Evolutionary conservation across 2,888 invertebrate genomes (phyloP), one percentile per base, ranked within the genome.

Genomic region (Therioaphis trifolii): DNA sequence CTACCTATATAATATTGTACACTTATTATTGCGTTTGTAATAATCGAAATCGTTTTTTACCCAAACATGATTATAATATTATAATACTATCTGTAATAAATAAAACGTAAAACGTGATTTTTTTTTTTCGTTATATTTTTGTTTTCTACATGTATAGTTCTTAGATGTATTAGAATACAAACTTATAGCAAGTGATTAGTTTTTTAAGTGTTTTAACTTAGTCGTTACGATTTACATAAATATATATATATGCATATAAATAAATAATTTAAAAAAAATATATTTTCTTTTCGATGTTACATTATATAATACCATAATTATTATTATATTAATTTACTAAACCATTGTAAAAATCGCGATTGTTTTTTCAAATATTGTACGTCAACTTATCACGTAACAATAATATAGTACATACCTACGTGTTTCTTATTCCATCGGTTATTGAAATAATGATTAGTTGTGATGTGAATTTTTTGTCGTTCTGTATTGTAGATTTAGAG

Each of bases 71-170:
- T n/a, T 52, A 52, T 68, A 40, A 40, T 68, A 40, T n/a, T 29
- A 40, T 68, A 40, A 5, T 35, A 35, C 7, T 35, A 35, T 35
- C 35, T 35, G 35, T 40, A 35, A 52, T 52, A 43, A 49, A 11
- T 43, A 46, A 72, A 58, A 75, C 24, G 24, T 55, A 35, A 35
- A 5, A 5, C 7, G n/a, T 35, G 3, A 5, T 35, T 71, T 74
- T 58, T 52, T 58, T 58, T 43, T 21, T 75, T 75, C 58, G 40
- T 58, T 75, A 58, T 55, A 58, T 58, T 75, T 58, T 74, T 74
- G 74, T 74, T 58, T 58, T 75, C 43, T 74, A 74, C 40, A 58
- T 74, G 35, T 58, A 74, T 75, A 75, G 58, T 75, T 15, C n/a
- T 58, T 75, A 75, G 40, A 24, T 15, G 35, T 55, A 74, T 74